phyloP scores from a whole-genome alignment of 2,888 invertebrate genomes.

The Apomyelois bistriatella region DNA sequence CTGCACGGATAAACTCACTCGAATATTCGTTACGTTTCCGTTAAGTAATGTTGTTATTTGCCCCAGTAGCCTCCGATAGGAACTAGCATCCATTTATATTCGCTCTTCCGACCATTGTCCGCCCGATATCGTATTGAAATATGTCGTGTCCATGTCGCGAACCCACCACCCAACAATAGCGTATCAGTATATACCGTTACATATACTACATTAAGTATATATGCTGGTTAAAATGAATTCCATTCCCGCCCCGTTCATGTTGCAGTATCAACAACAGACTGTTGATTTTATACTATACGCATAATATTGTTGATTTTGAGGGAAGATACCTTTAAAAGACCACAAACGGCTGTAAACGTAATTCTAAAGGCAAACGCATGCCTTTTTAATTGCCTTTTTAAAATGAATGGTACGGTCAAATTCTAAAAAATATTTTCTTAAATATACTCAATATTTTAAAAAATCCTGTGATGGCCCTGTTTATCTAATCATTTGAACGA shows the following conservation, averaged over 20 bases:
- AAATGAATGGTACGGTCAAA: too few species aligned
- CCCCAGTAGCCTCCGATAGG: slow-evolving; percentile 59
- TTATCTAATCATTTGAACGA: too few species aligned
- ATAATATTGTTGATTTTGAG: not conserved
- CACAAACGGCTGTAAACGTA: too few species aligned
- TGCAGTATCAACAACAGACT: not conserved
- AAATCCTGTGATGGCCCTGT: too few species aligned
- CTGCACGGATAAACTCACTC: slow-evolving; percentile 19
- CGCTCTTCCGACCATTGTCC: slow-evolving; percentile 74
- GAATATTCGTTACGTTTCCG: slow-evolving; percentile 20
- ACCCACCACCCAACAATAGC: slow-evolving; percentile 42
- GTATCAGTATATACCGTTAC: slow-evolving; percentile 6
- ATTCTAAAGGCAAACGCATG: too few species aligned
- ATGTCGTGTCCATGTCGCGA: slow-evolving; percentile 63
- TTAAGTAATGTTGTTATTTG: slow-evolving; percentile 40
- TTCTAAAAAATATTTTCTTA: too few species aligned
- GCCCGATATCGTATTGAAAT: slow-evolving; percentile 75
- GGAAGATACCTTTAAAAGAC: too few species aligned
- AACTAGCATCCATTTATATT: slow-evolving; percentile 72
- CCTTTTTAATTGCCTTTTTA: too few species aligned
- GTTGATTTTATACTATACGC: not conserved
- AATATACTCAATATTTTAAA: too few species aligned
- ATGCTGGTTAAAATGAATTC: slow-evolving; percentile 4
- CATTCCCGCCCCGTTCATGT: slow-evolving; percentile 17
- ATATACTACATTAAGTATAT: not conserved